These are phyloP conservation scores for Globia sparganii DNA, from an alignment of 2,888 invertebrate species.

Conservation along the genomic window DNA sequence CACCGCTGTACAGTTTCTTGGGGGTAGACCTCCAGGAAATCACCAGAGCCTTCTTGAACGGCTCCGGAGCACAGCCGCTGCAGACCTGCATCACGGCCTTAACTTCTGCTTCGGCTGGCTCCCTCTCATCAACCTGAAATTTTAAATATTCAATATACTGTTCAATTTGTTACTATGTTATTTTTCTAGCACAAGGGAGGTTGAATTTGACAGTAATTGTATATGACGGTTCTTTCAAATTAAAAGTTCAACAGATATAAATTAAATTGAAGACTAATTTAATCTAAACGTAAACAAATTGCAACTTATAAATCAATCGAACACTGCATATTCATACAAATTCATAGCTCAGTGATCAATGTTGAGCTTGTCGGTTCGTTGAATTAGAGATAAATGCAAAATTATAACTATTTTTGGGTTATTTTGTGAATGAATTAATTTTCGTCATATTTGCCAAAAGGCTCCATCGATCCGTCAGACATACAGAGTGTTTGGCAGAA, in stretches of 20 bases:
- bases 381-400: too few relatives aligned
- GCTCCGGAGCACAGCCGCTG: conserved; percentile 93
- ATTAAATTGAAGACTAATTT: background rate
- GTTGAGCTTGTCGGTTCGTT: background rate
- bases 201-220: background rate
- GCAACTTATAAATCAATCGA: background rate
- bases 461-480: too few relatives aligned
- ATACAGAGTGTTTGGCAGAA: too few relatives aligned
- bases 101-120: conserved; percentile 96
- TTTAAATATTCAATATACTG: conserved; percentile 38
- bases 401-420: too few relatives aligned
- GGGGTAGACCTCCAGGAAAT: conserved; percentile 94
- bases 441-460: too few relatives aligned
- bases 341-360: background rate
- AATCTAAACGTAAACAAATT: background rate
- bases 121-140: conserved; percentile 92
- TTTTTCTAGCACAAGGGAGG: background rate
- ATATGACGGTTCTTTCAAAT: background rate
- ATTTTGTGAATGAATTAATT: too few relatives aligned
- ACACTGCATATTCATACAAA: background rate
- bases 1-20: conserved; percentile 94
- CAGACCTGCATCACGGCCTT: conserved; percentile 95
- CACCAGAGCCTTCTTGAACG: conserved; percentile 94
- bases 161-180: background rate
- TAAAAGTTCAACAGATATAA: background rate